Conservation (phyloP, 2,797 vertebrate genomes). For the Siniperca scherzeri region DNA sequence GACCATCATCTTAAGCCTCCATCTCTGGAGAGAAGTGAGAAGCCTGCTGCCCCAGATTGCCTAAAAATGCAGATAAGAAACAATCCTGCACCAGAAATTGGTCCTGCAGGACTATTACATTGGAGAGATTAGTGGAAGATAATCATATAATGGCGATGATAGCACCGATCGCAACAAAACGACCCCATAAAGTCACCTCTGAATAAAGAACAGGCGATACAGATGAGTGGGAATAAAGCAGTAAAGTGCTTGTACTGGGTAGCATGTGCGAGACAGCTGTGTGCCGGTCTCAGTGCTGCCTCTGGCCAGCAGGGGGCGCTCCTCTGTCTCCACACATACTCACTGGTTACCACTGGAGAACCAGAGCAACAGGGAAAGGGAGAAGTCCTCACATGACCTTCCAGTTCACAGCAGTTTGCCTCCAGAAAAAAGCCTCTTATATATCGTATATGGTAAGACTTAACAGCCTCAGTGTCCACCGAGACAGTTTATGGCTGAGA, state of each 20-base stretch:
- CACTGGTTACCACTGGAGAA: slow-evolving; percentile 54
- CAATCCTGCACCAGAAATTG: slow-evolving; percentile 74
- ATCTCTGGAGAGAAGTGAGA: slow-evolving; percentile 72
- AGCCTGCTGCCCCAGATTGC: slow-evolving; percentile 75
- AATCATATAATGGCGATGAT: slow-evolving; percentile 78
- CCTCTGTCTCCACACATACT: slow-evolving; percentile 57
- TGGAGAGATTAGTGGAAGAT: slow-evolving; percentile 74
- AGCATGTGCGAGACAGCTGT: slow-evolving; percentile 44
- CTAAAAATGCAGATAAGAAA: slow-evolving; percentile 80
- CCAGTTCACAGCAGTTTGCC: slow-evolving; percentile 72
- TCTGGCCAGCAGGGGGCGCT: slow-evolving; percentile 83
- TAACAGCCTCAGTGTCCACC: slow-evolving; percentile 47
- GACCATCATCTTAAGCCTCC: slow-evolving; percentile 75
- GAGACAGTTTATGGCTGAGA: slow-evolving; percentile 61
- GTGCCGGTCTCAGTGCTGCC: slow-evolving; percentile 11
- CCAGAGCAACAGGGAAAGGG: slow-evolving; percentile 49
- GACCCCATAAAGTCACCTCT: slow-evolving; percentile 72
- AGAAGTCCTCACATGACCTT: slow-evolving; percentile 87
- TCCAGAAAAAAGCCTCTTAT: slow-evolving; percentile 73
- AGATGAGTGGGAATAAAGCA: slow-evolving; percentile 59
- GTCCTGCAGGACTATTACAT: slow-evolving; percentile 76
- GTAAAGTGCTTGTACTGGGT: slow-evolving; percentile 28
- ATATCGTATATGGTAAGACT: slow-evolving; percentile 62
- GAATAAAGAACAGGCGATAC: slow-evolving; percentile 64
- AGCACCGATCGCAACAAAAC: slow-evolving; percentile 67